Conservation (phyloP, 2,797 vertebrate genomes). For the Myotis myotis region DNA sequence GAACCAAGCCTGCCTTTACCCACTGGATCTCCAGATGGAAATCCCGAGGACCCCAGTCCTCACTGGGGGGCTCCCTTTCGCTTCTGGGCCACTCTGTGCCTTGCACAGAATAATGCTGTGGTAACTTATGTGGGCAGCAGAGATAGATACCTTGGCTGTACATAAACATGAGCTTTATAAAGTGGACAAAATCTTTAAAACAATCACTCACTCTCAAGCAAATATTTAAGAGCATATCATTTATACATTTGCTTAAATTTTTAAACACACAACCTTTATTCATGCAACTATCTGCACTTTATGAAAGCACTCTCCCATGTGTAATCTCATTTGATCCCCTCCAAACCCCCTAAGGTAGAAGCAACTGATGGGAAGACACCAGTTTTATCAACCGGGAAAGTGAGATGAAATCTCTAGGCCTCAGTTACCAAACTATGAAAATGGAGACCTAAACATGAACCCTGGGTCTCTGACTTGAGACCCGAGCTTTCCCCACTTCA, state of each 20-base stretch:
- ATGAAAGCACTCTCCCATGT: not conserved
- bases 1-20: not conserved
- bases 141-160: not conserved
- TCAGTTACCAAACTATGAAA: not conserved
- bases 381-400: not conserved
- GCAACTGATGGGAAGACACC: not conserved
- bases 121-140: not conserved
- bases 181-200: too few species aligned
- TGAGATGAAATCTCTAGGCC: not conserved
- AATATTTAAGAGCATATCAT: too few species aligned
- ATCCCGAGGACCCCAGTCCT: too few species aligned
- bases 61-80: fast-evolving
- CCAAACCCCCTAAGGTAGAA: not conserved
- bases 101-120: not conserved
- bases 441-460: not conserved
- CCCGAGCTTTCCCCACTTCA: not conserved
- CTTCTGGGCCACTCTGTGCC: not conserved
- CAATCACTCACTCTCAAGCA: too few species aligned
- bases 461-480: not conserved
- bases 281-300: too few species aligned
- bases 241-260: too few species aligned
- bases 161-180: too few species aligned
- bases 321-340: not conserved
- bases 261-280: too few species aligned
- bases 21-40: not conserved